Evolutionary conservation across 2,888 invertebrate species (phyloP), one percentile per base, ranked within the genome.

Genomic region (Unio pictorum): DNA sequence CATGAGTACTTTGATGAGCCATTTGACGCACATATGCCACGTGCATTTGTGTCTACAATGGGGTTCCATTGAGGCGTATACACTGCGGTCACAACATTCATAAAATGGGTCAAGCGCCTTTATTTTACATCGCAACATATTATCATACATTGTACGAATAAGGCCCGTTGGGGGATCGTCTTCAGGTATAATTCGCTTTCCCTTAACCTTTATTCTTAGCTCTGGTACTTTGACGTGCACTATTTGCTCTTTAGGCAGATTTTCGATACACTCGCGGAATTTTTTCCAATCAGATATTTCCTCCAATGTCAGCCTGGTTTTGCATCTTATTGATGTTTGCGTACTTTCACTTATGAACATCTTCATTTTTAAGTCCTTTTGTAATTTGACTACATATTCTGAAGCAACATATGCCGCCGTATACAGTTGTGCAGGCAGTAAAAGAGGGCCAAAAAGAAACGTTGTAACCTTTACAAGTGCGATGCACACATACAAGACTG

Each of bases 361-460:
- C 68, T 82, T 85, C 76, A 86, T 73, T 64, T 81, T 81, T 2
- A 85, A 58, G 17, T 80, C 80, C n/a, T 83, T 77, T 65, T 82
- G 81, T 55, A 85, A 69, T 68, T 83, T 84, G n/a, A 88, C 83
- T 7, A 86, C 80, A 69, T 89, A 89, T 67, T 86, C 87, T 0
- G 86, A 79, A 15, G 86, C 85, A 58, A 83, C 80, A 61, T 87
- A 86, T 0, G 86, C 81, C 8, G 85, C 85, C 23, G 80, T 85
- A 73, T 87, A 88, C 77, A 87, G 81, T 60, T 81, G 78, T 34
- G 78, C 69, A 2, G 88, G 87, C 5, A 89, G 72, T n/a, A 87
- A 73, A 58, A 86, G 73, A 2, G 88, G 89, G 57, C 84, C 81
- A 65, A 86, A 85, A 62, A 87, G 80, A 64, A 89, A 82, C 61